Conservation (phyloP, 2,888 invertebrate genomes). For the Gandaritis pyraliata region DNA sequence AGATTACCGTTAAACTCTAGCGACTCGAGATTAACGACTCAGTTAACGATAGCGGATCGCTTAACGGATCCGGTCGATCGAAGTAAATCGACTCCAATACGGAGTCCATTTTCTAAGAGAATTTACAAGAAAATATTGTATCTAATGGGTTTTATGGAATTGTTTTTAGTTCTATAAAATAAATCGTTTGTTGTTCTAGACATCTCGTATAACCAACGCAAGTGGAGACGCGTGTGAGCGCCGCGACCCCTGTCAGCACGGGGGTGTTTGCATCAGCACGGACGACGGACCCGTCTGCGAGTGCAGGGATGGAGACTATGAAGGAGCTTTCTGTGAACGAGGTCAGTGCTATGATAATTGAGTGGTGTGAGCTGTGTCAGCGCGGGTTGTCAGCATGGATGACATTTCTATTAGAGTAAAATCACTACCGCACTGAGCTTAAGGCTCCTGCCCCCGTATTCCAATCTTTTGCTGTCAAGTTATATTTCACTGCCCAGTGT, state of each 20-base stretch:
- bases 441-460: too few relatives aligned
- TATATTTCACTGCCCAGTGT: too few relatives aligned
- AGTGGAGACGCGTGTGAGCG: conserved; percentile 94
- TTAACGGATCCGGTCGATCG: conserved; percentile 29
- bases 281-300: conserved; percentile 98
- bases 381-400: too few relatives aligned
- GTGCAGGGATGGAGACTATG: conserved; percentile 96
- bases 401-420: too few relatives aligned
- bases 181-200: conserved; percentile 61
- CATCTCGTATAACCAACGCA: conserved; percentile 88
- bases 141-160: conserved; percentile 4
- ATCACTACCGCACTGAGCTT: too few relatives aligned
- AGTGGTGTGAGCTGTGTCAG: too few relatives aligned
- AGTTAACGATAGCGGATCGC: conserved; percentile 38
- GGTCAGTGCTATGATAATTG: conserved; percentile 83
- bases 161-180: conserved; percentile 2
- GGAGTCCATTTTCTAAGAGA: conserved; percentile 16
- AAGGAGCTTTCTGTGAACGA: conserved; percentile 97
- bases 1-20: conserved; percentile 39
- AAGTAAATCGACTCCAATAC: conserved; percentile 24
- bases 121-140: conserved; percentile 10
- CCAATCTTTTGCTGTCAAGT: too few relatives aligned
- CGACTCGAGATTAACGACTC: conserved; percentile 39
- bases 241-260: conserved; percentile 96
- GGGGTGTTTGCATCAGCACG: conserved; percentile 97